Base-by-base conservation (phyloP, 2,888 invertebrate genomes). In the Erebia epiphron region DNA sequence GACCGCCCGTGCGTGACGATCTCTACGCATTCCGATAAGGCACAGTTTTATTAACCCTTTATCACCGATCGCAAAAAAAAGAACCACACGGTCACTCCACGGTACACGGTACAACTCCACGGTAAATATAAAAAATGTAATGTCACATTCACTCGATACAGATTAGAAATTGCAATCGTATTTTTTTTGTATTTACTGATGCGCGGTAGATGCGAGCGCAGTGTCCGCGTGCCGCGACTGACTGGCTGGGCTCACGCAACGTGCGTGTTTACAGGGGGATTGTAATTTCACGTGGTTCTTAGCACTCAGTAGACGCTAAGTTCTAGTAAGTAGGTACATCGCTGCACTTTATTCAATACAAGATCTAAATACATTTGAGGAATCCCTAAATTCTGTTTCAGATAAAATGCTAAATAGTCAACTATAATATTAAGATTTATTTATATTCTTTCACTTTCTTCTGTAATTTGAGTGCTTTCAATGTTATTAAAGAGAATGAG, bases 1-100 rank as follows among this genome's bases (percentile, higher is more conserved):
- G 78, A 79, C 78, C 82, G 79, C 77, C 89, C 85, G 82, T 81
- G 89, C 87, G 86, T 78, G 83, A 83, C 87, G 83, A 88, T 89
- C 87, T 89, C 87, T 86, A 87, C 83, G 83, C 89, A 75, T 74
- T 73, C 72, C 75, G 68, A 71, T 73, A 74, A 73, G 56, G 72
- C 80, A 83, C 73, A 68, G 70, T 61, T 68, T 58, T 18, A 50
- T 57, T 54, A 26, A 61, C 60, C 60, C 60, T 43, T 16, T 8
- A 54, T 1, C 9, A 54, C 16, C 9, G 49, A 63, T 41, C 77
- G 71, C 62, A 65, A 75, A 73, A 78, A 78, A 76, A 50, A 63
- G 14, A 21, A 54, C 61, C 71, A 75, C 75, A 68, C 46, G 54
- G 65, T 58, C 77, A 78, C 76, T 72, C 73, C 75, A 75, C 75